These are phyloP conservation scores for Drosophila austrosaltans DNA, from an alignment of 2,888 invertebrate genomes.

Conservation along the genomic window DNA sequence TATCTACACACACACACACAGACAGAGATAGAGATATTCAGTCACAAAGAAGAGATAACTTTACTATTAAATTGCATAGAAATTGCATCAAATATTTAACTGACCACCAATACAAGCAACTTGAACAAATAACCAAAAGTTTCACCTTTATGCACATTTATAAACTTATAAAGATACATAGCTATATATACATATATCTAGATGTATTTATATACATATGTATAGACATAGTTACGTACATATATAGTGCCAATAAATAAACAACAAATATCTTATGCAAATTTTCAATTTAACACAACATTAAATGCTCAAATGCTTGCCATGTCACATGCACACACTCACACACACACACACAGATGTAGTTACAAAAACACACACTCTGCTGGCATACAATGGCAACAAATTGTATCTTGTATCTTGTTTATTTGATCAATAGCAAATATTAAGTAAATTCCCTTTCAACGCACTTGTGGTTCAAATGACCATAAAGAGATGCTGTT, in stretches of 20 bases:
- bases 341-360: not conserved
- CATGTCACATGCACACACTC: conserved; percentile 38
- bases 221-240: conserved; percentile 10
- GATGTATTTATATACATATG: not conserved
- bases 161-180: conserved; percentile 9
- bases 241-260: conserved; percentile 65
- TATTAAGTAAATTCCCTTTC: conserved; percentile 41
- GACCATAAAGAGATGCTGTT: conserved; percentile 40
- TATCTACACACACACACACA: not conserved
- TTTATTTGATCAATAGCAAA: conserved; percentile 57
- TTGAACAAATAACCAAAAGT: conserved; percentile 43
- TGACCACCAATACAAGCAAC: conserved; percentile 42
- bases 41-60: conserved; percentile 41
- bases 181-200: conserved; percentile 9
- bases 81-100: conserved; percentile 74
- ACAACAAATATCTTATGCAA: conserved; percentile 76
- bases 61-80: conserved; percentile 71
- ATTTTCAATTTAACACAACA: conserved; percentile 78
- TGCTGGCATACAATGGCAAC: not conserved
- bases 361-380: no score
- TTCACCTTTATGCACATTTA: conserved; percentile 17
- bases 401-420: conserved; percentile 30
- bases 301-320: conserved; percentile 59
- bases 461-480: conserved; percentile 67
- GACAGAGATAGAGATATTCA: not conserved